phyloP scores from a whole-genome alignment of 2,797 vertebrate species.

The Sorex maritimensis region DNA sequence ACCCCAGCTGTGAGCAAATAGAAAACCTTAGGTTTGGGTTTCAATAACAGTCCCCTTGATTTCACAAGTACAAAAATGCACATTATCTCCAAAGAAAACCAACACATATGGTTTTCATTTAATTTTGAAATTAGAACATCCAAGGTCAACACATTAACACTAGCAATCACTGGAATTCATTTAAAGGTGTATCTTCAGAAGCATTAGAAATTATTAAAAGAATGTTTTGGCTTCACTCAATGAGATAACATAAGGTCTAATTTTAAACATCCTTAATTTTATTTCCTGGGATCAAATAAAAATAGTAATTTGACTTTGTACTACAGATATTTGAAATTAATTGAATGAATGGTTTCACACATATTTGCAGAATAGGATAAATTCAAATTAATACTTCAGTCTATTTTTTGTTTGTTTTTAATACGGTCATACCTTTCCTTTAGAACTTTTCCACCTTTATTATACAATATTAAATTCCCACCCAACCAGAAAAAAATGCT shows the following conservation, averaged over 20 bases:
- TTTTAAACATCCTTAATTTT: neutral
- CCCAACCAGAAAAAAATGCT: neutral
- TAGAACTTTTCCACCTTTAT: neutral
- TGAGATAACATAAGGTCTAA: neutral
- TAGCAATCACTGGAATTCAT: conserved; percentile 39
- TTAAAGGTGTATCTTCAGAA: conserved; percentile 38
- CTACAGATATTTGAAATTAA: conserved; percentile 6
- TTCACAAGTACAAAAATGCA: conserved; percentile 77
- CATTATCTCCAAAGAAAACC: conserved; percentile 74
- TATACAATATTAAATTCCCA: neutral
- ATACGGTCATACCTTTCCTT: neutral
- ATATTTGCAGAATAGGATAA: conserved; percentile 19
- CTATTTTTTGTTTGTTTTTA: neutral
- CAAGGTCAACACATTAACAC: conserved; percentile 75
- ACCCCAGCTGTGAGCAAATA: conserved; percentile 68
- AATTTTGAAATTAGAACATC: conserved; percentile 64
- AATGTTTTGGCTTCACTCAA: neutral
- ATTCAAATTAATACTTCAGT: neutral
- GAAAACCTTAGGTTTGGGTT: conserved; percentile 72
- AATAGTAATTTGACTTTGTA: conserved; percentile 18
- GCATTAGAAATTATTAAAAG: neutral
- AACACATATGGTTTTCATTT: conserved; percentile 72
- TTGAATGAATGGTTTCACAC: conserved; percentile 15
- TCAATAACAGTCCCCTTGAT: conserved; percentile 71
- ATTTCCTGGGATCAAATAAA: conserved; percentile 10